Conservation (phyloP, 2,888 invertebrate genomes). For the Embidobia sp. region DNA sequence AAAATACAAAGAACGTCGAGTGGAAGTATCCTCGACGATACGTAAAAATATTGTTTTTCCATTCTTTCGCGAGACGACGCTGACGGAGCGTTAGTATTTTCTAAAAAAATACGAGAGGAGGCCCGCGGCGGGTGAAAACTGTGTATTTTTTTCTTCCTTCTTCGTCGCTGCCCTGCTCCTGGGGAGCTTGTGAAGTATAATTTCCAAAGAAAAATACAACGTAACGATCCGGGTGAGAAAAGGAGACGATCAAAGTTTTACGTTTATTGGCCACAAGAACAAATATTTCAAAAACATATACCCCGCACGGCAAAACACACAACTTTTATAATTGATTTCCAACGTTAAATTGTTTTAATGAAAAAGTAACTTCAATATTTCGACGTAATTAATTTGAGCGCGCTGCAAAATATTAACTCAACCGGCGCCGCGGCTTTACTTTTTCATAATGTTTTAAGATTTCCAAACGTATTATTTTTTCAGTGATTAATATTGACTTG, state of each 20-base stretch:
- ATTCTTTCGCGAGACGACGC: slow-evolving; percentile 77
- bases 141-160: slow-evolving; percentile 71
- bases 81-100: slow-evolving; percentile 75
- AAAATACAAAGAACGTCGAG: slow-evolving; percentile 63
- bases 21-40: slow-evolving; percentile 69
- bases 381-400: slow-evolving; percentile 3
- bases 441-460: slow-evolving; percentile 9
- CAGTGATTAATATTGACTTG: slow-evolving; percentile 17
- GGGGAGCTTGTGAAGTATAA: slow-evolving; percentile 67
- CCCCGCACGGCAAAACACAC: slow-evolving; percentile 2
- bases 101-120: slow-evolving; percentile 78
- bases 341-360: slow-evolving; percentile 6
- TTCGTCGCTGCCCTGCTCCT: slow-evolving; percentile 39
- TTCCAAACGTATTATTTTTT: slow-evolving; percentile 8
- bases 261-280: slow-evolving; percentile 55
- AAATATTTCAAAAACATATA: slow-evolving; percentile 45
- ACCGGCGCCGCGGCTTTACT: neutral
- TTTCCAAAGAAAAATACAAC: slow-evolving; percentile 73
- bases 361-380: slow-evolving; percentile 20
- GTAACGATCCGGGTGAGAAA: slow-evolving; percentile 61
- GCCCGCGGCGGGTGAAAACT: slow-evolving; percentile 70
- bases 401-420: slow-evolving; percentile 9
- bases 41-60: slow-evolving; percentile 81
- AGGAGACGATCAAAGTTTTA: slow-evolving; percentile 62
- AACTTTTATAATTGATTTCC: slow-evolving; percentile 9